These are phyloP conservation scores for Caenorhabditis sp. DNA, from an alignment of 2,888 invertebrate species.

Conservation along the genomic window DNA sequence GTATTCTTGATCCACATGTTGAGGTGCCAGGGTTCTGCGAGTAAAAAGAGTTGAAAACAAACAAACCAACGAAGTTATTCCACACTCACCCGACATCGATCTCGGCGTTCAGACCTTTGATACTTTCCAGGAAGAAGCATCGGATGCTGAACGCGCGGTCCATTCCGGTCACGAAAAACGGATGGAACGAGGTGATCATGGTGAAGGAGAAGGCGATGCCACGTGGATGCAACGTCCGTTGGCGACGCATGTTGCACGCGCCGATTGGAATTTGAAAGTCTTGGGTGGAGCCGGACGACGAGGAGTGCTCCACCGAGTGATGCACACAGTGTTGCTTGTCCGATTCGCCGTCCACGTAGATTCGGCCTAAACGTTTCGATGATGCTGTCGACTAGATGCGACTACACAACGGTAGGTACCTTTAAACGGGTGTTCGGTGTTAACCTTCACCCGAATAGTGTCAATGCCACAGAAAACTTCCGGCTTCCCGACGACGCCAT, in stretches of 20 bases:
- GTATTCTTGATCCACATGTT: constrained; percentile 75
- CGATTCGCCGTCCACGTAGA: constrained; percentile 78
- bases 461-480: constrained; percentile 74
- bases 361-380: constrained; percentile 69
- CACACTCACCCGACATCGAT: constrained; percentile 74
- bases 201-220: constrained; percentile 79
- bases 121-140: constrained; percentile 79
- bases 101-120: constrained; percentile 74
- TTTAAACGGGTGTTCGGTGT: constrained; percentile 68
- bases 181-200: constrained; percentile 78
- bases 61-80: neutral
- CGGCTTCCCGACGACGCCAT: constrained; percentile 71
- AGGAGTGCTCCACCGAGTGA: constrained; percentile 49
- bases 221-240: constrained; percentile 75
- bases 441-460: constrained; percentile 68
- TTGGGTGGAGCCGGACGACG: constrained; percentile 34
- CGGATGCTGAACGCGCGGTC: constrained; percentile 78
- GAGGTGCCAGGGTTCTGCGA: constrained; percentile 73
- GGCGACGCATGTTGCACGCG: constrained; percentile 78
- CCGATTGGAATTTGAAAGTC: constrained; percentile 77
- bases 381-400: too few relatives aligned
- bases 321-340: constrained; percentile 73
- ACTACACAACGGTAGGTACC: too few relatives aligned
- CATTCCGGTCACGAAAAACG: constrained; percentile 78
- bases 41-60: neutral